Evolutionary conservation across 1,140 invertebrate species (phyloP).

Genomic region (Lordiphosa mommai): DNA sequence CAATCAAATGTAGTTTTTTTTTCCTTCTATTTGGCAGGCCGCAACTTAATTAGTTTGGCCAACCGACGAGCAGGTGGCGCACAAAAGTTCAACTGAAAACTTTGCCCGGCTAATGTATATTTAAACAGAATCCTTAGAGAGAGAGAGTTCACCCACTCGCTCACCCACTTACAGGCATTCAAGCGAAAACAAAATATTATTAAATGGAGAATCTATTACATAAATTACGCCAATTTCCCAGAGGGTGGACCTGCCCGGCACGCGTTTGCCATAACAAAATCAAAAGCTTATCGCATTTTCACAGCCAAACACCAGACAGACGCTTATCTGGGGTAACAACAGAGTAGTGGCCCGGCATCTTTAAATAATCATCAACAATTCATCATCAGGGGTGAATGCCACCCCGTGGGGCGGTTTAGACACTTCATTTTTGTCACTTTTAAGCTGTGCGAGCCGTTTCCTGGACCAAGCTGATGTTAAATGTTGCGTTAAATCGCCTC

Average conservation of each 20-base stretch:
- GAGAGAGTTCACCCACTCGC: slow-evolving; percentile 13
- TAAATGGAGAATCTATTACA: slow-evolving; percentile 70
- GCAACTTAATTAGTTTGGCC: slow-evolving; percentile 62
- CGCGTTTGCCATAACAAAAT: slow-evolving; percentile 74
- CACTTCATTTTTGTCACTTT: slow-evolving; percentile 75
- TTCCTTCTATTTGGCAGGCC: slow-evolving; percentile 15
- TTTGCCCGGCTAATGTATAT: slow-evolving; percentile 63
- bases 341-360: slow-evolving; percentile 53
- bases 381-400: slow-evolving; percentile 57
- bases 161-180: slow-evolving; percentile 11
- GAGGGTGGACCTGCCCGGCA: slow-evolving; percentile 34
- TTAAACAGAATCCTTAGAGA: slow-evolving; percentile 46
- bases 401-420: slow-evolving; percentile 22
- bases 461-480: slow-evolving; percentile 51
- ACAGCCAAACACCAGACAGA: slow-evolving; percentile 69
- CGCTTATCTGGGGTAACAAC: slow-evolving; percentile 57
- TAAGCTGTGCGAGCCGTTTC: slow-evolving; percentile 57
- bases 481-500: slow-evolving; percentile 79
- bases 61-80: slow-evolving; percentile 57
- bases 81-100: slow-evolving; percentile 69
- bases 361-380: slow-evolving; percentile 80
- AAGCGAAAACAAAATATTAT: slow-evolving; percentile 46
- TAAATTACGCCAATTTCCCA: slow-evolving; percentile 64
- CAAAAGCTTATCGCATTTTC: slow-evolving; percentile 78
- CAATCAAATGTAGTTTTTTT: slow-evolving; percentile 43